phyloP scores from a whole-genome alignment of 2,797 vertebrate species.

The Myiotriccus ornatus region DNA sequence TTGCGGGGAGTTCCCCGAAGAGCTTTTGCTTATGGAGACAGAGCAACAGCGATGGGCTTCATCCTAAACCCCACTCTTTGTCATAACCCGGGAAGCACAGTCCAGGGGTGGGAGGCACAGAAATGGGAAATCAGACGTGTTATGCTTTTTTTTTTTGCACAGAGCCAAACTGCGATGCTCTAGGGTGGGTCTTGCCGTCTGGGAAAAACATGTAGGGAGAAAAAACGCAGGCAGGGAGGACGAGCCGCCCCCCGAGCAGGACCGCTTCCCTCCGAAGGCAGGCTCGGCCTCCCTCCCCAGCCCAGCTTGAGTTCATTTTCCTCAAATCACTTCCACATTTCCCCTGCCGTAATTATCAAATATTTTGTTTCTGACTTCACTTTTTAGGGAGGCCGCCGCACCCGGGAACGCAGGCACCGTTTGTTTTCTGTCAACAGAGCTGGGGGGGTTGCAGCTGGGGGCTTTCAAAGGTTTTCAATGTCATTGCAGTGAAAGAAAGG shows the following conservation, averaged over 20 bases:
- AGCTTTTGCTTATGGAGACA: neutral
- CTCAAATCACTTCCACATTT: slow-evolving; percentile 80
- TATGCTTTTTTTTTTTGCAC: neutral
- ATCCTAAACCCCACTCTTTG: neutral
- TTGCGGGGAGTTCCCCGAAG: fast-evolving
- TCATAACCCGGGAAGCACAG: fast-evolving
- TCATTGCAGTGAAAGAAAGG: neutral
- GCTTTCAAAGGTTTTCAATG: slow-evolving; percentile 41
- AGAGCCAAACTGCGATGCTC: neutral
- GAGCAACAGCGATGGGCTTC: neutral
- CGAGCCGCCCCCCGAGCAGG: neutral
- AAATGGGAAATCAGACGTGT: neutral
- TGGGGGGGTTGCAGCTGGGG: neutral
- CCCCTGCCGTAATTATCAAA: slow-evolving; percentile 73
- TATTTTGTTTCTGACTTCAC: slow-evolving; percentile 79
- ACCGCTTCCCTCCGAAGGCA: slow-evolving; percentile 52
- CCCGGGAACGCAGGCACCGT: slow-evolving; percentile 55
- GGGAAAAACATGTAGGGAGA: slow-evolving; percentile 30
- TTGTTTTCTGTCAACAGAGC: slow-evolving; percentile 65
- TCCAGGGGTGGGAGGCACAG: neutral
- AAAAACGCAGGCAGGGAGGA: slow-evolving; percentile 11
- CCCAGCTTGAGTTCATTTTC: slow-evolving; percentile 66
- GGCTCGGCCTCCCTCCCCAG: slow-evolving; percentile 68
- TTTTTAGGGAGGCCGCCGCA: slow-evolving; percentile 63
- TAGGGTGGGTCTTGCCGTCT: slow-evolving; percentile 42